Conservation (phyloP, 2,888 invertebrate genomes). For the Cancer borealis region DNA sequence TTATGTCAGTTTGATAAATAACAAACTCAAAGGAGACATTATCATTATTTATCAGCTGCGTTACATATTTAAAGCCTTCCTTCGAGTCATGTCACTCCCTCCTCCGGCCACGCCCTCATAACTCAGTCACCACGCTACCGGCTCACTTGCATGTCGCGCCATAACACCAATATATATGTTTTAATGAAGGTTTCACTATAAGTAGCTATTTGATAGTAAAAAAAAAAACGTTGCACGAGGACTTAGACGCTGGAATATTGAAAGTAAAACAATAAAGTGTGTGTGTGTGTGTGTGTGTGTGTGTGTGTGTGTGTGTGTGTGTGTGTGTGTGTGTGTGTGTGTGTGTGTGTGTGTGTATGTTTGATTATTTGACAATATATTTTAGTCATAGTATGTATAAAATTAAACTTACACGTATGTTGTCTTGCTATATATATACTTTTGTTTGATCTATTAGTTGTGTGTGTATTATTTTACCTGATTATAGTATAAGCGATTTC, state of each 20-base stretch:
- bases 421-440: too few relatives aligned
- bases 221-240: not conserved
- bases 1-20: not conserved
- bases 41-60: not conserved
- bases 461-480: too few relatives aligned
- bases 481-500: too few relatives aligned
- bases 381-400: not conserved
- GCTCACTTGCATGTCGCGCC: not conserved
- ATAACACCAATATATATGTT: not conserved
- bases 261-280: too few relatives aligned
- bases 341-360: not conserved
- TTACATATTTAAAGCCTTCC: not conserved
- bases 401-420: not conserved
- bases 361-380: not conserved
- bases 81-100: not conserved
- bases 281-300: slow-evolving; percentile 6
- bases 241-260: not conserved
- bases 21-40: not conserved
- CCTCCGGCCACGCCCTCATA: not conserved
- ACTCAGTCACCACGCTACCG: not conserved
- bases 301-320: slow-evolving; percentile 15
- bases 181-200: not conserved
- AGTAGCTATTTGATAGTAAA: not conserved
- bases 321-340: slow-evolving; percentile 28
- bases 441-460: too few relatives aligned